A percentile compares a stretch with the other conserved stretches of the same genome.
Evolutionary conservation across 2,888 invertebrate genomes (phyloP).

Genomic region (Sylvicola cinctus): DNA sequence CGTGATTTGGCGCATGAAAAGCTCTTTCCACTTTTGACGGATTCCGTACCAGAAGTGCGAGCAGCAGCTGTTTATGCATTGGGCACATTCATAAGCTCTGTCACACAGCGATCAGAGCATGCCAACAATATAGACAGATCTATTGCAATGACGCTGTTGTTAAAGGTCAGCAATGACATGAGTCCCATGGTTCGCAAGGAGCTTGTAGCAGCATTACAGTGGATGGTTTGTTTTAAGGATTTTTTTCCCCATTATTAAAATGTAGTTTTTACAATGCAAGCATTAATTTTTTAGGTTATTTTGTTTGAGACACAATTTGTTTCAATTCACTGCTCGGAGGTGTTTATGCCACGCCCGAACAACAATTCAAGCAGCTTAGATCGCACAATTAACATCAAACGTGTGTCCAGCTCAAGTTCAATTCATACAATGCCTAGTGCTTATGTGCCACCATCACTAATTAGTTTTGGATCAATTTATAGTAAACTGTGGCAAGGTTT

Average conservation of each 20-base stretch:
- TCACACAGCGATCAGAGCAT: constrained; percentile 69
- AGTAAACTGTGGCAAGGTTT: constrained; percentile 77
- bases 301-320: constrained; percentile 1
- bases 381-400: constrained; percentile 28
- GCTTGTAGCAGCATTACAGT: constrained; percentile 68
- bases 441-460: constrained; percentile 7
- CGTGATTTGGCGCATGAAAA: constrained; percentile 94
- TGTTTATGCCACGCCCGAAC: constrained; percentile 47
- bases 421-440: constrained; percentile 32
- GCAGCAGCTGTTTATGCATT: constrained; percentile 88
- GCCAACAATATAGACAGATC: constrained; percentile 86
- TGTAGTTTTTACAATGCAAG: constrained; percentile 3
- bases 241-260: constrained; percentile 25
- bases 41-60: constrained; percentile 75
- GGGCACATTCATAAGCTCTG: constrained; percentile 79
- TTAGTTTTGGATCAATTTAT: constrained; percentile 41
- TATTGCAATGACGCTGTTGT: constrained; percentile 71
- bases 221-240: constrained; percentile 37
- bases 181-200: constrained; percentile 74
- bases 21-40: constrained; percentile 56
- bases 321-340: constrained; percentile 28
- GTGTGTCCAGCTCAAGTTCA: constrained; percentile 49
- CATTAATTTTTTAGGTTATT: background rate
- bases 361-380: constrained; percentile 23
- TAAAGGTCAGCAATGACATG: constrained; percentile 60